These are phyloP conservation scores for Platanista minor DNA, from an alignment of 2,113 vertebrate genomes.

Conservation along the genomic window DNA sequence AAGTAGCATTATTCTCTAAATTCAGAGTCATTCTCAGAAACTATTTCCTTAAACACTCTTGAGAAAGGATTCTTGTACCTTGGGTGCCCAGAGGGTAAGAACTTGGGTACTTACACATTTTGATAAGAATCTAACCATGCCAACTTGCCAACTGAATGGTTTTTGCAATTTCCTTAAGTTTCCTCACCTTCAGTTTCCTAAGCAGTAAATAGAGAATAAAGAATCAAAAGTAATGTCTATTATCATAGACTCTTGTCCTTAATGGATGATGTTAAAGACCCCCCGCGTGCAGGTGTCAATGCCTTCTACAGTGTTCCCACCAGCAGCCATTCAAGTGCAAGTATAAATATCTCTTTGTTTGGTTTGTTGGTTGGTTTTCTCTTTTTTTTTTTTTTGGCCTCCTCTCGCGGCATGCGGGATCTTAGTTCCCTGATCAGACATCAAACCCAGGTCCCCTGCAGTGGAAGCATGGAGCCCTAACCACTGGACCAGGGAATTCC, in stretches of 20 bases:
- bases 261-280: neutral
- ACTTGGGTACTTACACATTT: neutral
- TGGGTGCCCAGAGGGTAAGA: neutral
- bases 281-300: neutral
- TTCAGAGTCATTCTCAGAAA: neutral
- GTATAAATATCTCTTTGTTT: neutral
- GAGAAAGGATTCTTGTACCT: neutral
- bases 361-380: neutral
- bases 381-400: too few relatives aligned
- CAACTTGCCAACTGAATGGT: neutral
- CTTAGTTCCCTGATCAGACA: too few relatives aligned
- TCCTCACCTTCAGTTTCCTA: neutral
- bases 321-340: neutral
- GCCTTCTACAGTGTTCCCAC: neutral
- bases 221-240: neutral
- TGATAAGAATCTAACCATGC: neutral
- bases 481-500: too few relatives aligned
- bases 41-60: neutral
- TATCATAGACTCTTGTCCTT: neutral
- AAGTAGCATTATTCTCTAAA: neutral
- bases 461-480: too few relatives aligned
- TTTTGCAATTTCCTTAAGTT: neutral
- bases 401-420: rapidly evolving
- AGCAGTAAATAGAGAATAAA: neutral
- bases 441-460: too few relatives aligned